phyloP scores from a whole-genome alignment of 2,113 vertebrate species.

The Pycnonotus jocosus region DNA sequence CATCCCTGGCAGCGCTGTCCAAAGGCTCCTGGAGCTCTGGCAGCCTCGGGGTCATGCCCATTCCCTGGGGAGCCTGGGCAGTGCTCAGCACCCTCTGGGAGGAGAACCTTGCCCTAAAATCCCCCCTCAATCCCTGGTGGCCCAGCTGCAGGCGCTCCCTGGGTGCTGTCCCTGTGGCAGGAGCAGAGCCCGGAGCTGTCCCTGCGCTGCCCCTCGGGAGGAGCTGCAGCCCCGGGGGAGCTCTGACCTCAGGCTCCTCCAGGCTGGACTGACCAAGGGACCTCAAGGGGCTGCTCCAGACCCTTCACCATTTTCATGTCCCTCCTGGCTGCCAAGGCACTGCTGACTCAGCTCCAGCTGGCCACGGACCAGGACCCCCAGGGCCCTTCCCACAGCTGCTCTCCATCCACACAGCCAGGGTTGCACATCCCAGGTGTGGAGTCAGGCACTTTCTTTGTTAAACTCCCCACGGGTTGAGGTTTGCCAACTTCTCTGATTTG shows the following conservation, averaged over 20 bases:
- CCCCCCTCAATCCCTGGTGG: accelerated
- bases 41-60: not conserved
- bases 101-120: not conserved
- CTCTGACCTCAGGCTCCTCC: not conserved
- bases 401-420: too few relatives aligned
- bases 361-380: not conserved
- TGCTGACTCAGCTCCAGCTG: not conserved
- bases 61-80: not conserved
- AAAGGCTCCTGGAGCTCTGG: not conserved
- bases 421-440: not conserved
- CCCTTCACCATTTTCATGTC: accelerated
- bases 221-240: not conserved
- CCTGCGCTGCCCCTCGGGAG: not conserved
- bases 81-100: not conserved
- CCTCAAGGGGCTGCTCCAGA: not conserved
- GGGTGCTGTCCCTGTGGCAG: not conserved
- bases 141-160: not conserved
- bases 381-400: not conserved
- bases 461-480: accelerated
- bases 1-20: not conserved
- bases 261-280: not conserved
- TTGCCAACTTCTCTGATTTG: not conserved
- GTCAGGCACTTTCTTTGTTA: not conserved
- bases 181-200: not conserved
- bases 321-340: not conserved